A percentile compares a stretch with the other conserved stretches of the same genome.
Evolutionary conservation across 1,140 invertebrate species (phyloP).

Genomic region (Pristionchus pacificus): DNA sequence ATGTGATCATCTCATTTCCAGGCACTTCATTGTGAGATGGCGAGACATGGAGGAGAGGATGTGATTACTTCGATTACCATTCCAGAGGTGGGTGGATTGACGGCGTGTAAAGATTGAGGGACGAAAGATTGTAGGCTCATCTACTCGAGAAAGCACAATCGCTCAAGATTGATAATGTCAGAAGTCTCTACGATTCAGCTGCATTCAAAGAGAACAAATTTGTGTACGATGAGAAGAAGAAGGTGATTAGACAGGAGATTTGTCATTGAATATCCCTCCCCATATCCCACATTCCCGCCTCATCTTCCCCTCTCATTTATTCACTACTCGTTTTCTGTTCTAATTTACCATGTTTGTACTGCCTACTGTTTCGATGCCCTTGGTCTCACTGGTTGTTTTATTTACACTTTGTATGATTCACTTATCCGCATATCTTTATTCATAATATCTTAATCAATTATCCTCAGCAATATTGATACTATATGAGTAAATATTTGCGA

Average conservation of each 20-base stretch:
- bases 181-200: conserved; percentile 84
- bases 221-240: conserved; percentile 75
- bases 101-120: too few species aligned
- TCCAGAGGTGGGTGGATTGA: conserved; percentile 82
- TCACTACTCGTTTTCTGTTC: not conserved
- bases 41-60: conserved; percentile 62
- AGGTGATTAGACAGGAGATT: conserved; percentile 73
- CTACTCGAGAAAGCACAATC: conserved; percentile 82
- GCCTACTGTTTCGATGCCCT: not conserved
- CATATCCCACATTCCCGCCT: not conserved
- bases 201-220: conserved; percentile 87
- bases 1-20: too few species aligned
- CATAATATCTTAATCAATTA: too few species aligned
- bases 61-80: conserved; percentile 69
- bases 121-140: too few species aligned
- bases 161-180: conserved; percentile 82
- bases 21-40: too few species aligned
- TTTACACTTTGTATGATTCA: too few species aligned
- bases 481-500: too few species aligned
- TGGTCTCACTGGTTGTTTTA: not conserved
- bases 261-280: conserved; percentile 14
- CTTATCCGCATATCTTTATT: too few species aligned
- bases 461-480: too few species aligned
- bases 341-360: not conserved
- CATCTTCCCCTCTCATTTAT: conserved; percentile 5